Evolutionary conservation across 2,797 vertebrate species (phyloP).

Genomic region (Malacoctenus gilli): DNA sequence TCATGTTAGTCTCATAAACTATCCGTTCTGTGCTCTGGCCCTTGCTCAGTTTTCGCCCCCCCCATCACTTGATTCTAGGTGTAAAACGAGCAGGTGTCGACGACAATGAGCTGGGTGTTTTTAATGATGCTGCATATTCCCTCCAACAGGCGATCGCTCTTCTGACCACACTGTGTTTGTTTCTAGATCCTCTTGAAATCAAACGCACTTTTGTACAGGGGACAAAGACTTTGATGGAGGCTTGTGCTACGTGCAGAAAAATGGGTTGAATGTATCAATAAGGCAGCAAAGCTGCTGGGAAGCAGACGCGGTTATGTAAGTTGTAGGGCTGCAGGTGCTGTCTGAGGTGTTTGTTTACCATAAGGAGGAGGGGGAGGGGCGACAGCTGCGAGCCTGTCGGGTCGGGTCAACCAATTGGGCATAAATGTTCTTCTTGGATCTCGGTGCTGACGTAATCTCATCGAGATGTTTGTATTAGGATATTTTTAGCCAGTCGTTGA

Average conservation of each 20-base stretch:
- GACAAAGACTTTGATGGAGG: background rate
- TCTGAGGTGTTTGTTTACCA: constrained; percentile 42
- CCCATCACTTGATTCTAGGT: too few species aligned
- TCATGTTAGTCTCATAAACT: too few species aligned
- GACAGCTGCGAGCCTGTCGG: constrained; percentile 50
- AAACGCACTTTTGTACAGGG: background rate
- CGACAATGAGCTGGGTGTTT: too few species aligned
- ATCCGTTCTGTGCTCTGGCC: too few species aligned
- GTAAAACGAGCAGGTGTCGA: too few species aligned
- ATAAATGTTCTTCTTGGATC: constrained; percentile 29
- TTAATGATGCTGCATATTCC: too few species aligned
- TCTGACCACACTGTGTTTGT: too few species aligned
- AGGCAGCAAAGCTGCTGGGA: constrained; percentile 27
- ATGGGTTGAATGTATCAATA: background rate
- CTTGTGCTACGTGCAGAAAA: constrained; percentile 1
- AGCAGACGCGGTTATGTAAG: constrained; percentile 44
- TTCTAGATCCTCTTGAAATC: background rate
- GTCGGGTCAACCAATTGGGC: constrained; percentile 28
- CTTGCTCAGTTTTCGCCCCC: too few species aligned
- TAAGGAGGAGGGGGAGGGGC: constrained; percentile 32
- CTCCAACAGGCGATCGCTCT: too few species aligned
- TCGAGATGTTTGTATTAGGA: constrained; percentile 4
- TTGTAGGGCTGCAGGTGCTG: constrained; percentile 30
- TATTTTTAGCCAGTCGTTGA: too few species aligned
- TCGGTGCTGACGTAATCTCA: constrained; percentile 6